These are phyloP conservation scores for Polyodon spathula DNA, from an alignment of 2,113 vertebrate genomes.

Conservation along the genomic window DNA sequence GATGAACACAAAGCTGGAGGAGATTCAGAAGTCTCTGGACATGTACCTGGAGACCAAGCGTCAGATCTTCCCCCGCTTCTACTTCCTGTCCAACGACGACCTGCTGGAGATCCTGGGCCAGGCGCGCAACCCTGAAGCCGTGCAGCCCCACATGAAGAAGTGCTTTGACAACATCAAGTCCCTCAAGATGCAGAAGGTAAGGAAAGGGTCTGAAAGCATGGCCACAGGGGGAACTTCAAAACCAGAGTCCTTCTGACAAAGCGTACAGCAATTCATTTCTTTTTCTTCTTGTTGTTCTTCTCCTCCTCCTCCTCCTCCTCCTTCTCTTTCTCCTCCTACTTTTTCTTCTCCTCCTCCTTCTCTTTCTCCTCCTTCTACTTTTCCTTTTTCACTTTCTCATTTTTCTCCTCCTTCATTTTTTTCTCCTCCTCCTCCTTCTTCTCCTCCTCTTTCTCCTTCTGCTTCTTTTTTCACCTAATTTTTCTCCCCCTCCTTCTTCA, in stretches of 20 bases:
- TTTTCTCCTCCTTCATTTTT: no score
- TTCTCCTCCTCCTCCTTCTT: no score
- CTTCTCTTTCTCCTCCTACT: constrained; percentile 1
- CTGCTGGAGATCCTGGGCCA: constrained; percentile 80
- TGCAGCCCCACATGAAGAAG: constrained; percentile 80
- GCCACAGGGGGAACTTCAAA: not conserved
- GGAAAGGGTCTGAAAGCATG: not conserved
- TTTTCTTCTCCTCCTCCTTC: not conserved
- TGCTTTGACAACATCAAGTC: constrained; percentile 81
- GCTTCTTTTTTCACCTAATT: no score
- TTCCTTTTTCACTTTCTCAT: no score
- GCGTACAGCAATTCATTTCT: no score
- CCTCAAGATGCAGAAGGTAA: constrained; percentile 65
- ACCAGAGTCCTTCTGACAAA: no score
- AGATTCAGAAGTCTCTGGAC: constrained; percentile 77
- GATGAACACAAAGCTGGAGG: constrained; percentile 67
- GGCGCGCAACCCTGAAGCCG: constrained; percentile 69
- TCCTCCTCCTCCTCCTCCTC: no score
- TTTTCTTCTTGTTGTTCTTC: not conserved
- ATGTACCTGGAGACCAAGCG: constrained; percentile 80
- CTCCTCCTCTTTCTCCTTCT: no score
- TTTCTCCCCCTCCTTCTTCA: no score
- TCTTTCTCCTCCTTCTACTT: not conserved
- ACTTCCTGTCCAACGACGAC: constrained; percentile 80
- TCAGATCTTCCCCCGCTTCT: constrained; percentile 79